Evolutionary conservation across 2,888 invertebrate species (phyloP).

Genomic region (Doris montereyensis): DNA sequence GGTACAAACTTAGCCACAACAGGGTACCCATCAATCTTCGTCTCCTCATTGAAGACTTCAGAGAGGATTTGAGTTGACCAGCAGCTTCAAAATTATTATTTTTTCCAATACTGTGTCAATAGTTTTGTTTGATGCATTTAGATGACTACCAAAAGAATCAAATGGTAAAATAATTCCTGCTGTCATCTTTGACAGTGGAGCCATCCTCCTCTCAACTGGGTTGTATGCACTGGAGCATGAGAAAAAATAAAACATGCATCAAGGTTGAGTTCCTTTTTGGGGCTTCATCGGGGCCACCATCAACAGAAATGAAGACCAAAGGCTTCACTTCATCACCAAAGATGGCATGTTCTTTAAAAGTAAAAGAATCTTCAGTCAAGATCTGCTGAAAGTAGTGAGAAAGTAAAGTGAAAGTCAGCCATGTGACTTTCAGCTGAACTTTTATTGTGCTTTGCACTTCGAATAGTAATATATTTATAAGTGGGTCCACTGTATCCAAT

Average conservation of each 20-base stretch:
- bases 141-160: conserved; percentile 16
- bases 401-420: background rate
- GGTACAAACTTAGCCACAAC: background rate
- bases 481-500: background rate
- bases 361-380: too few species aligned
- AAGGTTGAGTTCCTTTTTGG: background rate
- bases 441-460: background rate
- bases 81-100: background rate
- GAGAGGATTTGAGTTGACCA: background rate
- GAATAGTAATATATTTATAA: background rate
- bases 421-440: background rate
- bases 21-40: background rate
- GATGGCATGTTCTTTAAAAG: background rate
- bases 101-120: conserved; percentile 6
- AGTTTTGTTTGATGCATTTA: conserved; percentile 17
- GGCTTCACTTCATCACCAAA: background rate
- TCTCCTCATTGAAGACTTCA: background rate
- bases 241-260: background rate
- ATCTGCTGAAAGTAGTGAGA: too few species aligned
- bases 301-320: background rate
- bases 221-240: conserved; percentile 13
- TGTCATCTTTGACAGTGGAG: background rate
- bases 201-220: conserved; percentile 25
- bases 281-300: background rate
- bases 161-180: conserved; percentile 15